Conservation (phyloP, 2,888 invertebrate species). For the Aquatica leii region DNA sequence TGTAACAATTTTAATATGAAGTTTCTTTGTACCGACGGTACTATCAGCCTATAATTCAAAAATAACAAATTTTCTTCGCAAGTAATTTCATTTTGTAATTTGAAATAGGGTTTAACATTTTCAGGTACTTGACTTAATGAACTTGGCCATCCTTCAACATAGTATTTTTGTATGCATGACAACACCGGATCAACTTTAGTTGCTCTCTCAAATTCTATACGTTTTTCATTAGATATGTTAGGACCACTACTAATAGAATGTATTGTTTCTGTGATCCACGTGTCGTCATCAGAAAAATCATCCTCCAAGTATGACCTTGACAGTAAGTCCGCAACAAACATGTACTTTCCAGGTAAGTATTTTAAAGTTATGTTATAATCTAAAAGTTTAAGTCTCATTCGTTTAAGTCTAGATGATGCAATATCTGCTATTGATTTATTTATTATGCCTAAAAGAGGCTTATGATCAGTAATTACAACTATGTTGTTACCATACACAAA, state of each 20-base stretch:
- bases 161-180: conserved; percentile 26
- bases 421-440: conserved; percentile 37
- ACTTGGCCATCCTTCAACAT: conserved; percentile 36
- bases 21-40: conserved; percentile 35
- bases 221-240: conserved; percentile 38
- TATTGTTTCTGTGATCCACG: conserved; percentile 24
- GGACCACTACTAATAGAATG: conserved; percentile 25
- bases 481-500: conserved; percentile 48
- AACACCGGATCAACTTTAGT: conserved; percentile 28
- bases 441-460: conserved; percentile 45
- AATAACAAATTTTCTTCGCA: conserved; percentile 43
- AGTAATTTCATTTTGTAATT: conserved; percentile 41
- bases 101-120: conserved; percentile 41
- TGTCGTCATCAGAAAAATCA: conserved; percentile 22
- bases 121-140: conserved; percentile 16
- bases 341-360: conserved; percentile 42
- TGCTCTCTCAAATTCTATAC: conserved; percentile 27
- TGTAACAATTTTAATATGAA: conserved; percentile 40
- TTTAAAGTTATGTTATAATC: conserved; percentile 37
- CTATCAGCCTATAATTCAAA: conserved; percentile 37
- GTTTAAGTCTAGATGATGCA: conserved; percentile 35
- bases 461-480: conserved; percentile 47
- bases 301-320: conserved; percentile 30
- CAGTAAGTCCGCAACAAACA: conserved; percentile 34
- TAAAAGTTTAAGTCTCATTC: no score